Conservation (phyloP, 2,113 vertebrate genomes). For the Dipodomys spectabilis region DNA sequence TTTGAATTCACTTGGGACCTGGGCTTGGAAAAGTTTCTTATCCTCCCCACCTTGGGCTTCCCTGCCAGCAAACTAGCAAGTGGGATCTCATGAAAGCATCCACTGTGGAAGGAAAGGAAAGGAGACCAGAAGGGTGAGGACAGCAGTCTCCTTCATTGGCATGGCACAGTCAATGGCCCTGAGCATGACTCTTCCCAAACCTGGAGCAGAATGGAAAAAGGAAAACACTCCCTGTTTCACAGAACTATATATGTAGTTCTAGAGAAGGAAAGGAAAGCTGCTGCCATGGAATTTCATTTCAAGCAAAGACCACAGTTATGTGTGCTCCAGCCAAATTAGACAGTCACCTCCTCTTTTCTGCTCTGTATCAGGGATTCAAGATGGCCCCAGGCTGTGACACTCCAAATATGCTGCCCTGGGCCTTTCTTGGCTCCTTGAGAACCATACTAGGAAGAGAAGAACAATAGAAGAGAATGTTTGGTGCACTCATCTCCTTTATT, state of each 20-base stretch:
- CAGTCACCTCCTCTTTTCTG: conserved; percentile 29
- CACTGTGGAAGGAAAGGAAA: accelerated
- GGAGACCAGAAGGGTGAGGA: neutral
- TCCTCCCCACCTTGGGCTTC: neutral
- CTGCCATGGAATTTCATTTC: neutral
- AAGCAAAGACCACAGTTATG: neutral
- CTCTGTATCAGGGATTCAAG: neutral
- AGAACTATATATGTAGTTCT: neutral
- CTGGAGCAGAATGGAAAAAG: neutral
- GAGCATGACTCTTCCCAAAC: neutral
- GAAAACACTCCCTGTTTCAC: neutral
- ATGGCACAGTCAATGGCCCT: too few species aligned
- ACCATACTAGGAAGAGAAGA: neutral
- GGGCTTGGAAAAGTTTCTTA: neutral
- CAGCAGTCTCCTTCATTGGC: neutral
- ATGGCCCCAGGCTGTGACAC: neutral
- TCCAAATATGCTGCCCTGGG: neutral
- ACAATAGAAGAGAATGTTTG: neutral
- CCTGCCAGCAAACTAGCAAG: neutral
- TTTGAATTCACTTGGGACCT: neutral
- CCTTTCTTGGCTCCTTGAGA: neutral
- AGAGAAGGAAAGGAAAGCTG: neutral
- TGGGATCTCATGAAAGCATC: neutral
- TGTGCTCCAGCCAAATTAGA: neutral
- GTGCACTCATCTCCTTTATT: neutral